Percentiles rank a stretch among this genome's conserved stretches.
Conservation (phyloP, 2,113 vertebrate species). For the Lepus timidus region DNA sequence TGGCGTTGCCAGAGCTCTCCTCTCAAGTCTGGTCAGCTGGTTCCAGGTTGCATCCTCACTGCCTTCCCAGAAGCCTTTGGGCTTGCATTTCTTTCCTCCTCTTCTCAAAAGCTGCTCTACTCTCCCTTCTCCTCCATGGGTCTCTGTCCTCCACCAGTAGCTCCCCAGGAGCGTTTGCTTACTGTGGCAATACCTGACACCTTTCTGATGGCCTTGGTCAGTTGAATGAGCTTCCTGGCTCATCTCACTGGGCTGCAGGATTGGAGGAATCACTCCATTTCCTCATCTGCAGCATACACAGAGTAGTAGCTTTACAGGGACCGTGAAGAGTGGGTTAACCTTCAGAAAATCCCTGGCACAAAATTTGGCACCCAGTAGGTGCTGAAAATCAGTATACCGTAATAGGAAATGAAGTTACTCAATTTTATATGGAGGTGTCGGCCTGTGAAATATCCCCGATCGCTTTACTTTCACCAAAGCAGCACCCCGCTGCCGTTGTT, state of each 20-base stretch:
- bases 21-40: not conserved
- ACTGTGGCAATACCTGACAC: not conserved
- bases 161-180: not conserved
- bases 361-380: not conserved
- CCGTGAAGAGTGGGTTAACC: not conserved
- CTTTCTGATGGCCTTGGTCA: not conserved
- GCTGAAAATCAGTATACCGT: not conserved
- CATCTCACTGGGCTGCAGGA: not conserved
- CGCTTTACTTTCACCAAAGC: not conserved
- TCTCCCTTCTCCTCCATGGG: not conserved
- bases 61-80: not conserved
- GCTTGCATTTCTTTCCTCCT: not conserved
- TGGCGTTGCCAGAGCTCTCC: not conserved
- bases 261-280: not conserved
- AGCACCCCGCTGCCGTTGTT: not conserved
- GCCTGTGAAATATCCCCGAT: not conserved
- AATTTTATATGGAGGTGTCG: not conserved
- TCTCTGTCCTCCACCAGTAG: accelerated
- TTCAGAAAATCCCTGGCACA: not conserved
- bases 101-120: not conserved
- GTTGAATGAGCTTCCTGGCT: not conserved
- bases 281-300: not conserved
- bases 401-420: not conserved
- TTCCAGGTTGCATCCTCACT: not conserved
- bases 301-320: not conserved